Evolutionary conservation across 2,797 vertebrate species (phyloP), one percentile per base, ranked within the genome.

Genomic region (Ctenopoma multispine): DNA sequence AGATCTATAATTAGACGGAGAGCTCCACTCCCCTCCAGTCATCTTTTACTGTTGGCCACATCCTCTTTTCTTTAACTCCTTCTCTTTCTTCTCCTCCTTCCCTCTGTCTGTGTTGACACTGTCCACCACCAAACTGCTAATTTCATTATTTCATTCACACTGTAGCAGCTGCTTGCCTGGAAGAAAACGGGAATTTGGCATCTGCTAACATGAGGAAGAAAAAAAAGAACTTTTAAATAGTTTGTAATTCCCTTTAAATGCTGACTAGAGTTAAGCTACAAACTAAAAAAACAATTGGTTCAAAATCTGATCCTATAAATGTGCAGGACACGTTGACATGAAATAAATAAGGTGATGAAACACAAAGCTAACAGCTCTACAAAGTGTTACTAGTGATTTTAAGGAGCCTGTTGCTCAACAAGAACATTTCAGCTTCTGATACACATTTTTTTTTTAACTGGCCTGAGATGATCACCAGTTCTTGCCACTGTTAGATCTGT

Each of bases 1-100:
- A 84, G 82, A 90, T 86, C 92, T 94, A 94, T 91, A 93, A 93
- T 93, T 93, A 94, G 92, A 83, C 80, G 51, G 75, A 82, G 79
- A 83, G 79, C 84, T 84, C 84, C 88, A 86, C 88, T 90, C 91
- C 86, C 89, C 88, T 90, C 81, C 78, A 89, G 88, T 90, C 79
- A 87, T 87, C 81, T 93, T 91, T 93, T 91, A 90, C 87, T 85
- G 84, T 78, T 47, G 49, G 87, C 87, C 90, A 93, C 92, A 92
- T 93, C 91, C 91, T 93, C 91, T 92, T 91, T 92, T 82, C 77
- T 90, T 83, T 78, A 81, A 83, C 75, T 87, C 71, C 76, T 85
- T 88, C 77, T 84, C 79, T 79, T 82, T 88, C 82, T 85, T 80
- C 66, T 71, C 50, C 68, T 85, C 69, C 70, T 80, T 82, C 72